Conservation (phyloP, 2,888 invertebrate genomes). For the Patella ulyssiponensis region DNA sequence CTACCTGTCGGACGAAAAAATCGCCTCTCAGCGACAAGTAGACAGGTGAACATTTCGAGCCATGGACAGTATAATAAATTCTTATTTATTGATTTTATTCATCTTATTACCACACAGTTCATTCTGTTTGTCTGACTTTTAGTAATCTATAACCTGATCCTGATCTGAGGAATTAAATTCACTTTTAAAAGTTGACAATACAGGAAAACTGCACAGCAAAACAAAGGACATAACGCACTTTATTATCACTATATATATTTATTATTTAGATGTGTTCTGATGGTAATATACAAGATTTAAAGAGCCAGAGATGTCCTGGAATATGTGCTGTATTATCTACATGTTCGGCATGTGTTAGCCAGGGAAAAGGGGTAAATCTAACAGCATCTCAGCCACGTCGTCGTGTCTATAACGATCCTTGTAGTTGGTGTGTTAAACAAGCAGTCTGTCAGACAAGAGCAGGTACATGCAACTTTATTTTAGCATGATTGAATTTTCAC, state of each 20-base stretch:
- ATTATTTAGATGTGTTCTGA: neutral
- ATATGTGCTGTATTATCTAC: conserved; percentile 90
- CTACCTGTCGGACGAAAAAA: too few relatives aligned
- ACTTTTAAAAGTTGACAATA: too few relatives aligned
- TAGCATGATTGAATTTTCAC: neutral
- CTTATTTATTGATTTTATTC: neutral
- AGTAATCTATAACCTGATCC: too few relatives aligned
- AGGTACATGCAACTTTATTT: conserved; percentile 74
- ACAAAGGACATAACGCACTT: too few relatives aligned
- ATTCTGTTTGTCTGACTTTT: neutral
- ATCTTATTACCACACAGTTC: neutral
- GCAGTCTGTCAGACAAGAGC: conserved; percentile 90
- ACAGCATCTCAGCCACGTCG: conserved; percentile 32
- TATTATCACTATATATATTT: too few relatives aligned
- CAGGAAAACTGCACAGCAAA: too few relatives aligned
- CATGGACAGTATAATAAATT: neutral
- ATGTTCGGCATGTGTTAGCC: conserved; percentile 89
- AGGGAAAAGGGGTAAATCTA: conserved; percentile 57
- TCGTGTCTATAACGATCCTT: conserved; percentile 71
- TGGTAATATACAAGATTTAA: conserved; percentile 1
- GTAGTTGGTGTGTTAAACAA: conserved; percentile 91
- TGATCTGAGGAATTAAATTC: too few relatives aligned
- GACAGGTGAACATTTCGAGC: too few relatives aligned
- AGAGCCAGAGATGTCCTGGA: conserved; percentile 62
- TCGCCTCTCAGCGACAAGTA: too few relatives aligned